A percentile compares a stretch with the other conserved stretches of the same genome.
Conservation (phyloP, 2,888 invertebrate species). For the Tenthredo amoena region DNA sequence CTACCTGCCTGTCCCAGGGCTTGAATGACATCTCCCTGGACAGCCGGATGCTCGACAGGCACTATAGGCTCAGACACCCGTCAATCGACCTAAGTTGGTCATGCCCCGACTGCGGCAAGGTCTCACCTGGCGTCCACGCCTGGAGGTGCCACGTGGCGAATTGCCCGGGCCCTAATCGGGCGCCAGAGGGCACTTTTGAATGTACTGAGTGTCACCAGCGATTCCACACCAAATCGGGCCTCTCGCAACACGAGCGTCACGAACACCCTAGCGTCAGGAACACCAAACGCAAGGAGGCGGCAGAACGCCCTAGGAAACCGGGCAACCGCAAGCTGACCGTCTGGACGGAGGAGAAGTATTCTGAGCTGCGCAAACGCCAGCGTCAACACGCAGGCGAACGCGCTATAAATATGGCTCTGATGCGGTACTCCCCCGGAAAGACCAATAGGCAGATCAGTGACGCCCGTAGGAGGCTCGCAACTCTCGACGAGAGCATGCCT, state of each 20-base stretch:
- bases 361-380: neutral
- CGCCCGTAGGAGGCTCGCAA: neutral
- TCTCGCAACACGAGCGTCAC: conserved; percentile 55
- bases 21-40: too few species aligned
- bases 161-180: neutral
- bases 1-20: too few species aligned
- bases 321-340: neutral
- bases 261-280: conserved; percentile 50
- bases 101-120: neutral
- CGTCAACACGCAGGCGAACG: neutral
- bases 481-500: too few species aligned
- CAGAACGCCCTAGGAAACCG: neutral
- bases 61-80: too few species aligned
- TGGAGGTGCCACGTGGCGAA: neutral
- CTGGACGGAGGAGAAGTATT: neutral
- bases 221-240: conserved; percentile 38
- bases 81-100: neutral
- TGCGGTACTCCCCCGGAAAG: conserved; percentile 17
- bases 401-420: neutral
- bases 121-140: neutral
- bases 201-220: neutral
- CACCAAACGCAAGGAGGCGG: neutral
- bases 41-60: too few species aligned
- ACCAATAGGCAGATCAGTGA: conserved; percentile 51
- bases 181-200: too few species aligned